These are phyloP conservation scores for Picus viridis DNA, from an alignment of 2,797 vertebrate genomes.

Conservation along the genomic window DNA sequence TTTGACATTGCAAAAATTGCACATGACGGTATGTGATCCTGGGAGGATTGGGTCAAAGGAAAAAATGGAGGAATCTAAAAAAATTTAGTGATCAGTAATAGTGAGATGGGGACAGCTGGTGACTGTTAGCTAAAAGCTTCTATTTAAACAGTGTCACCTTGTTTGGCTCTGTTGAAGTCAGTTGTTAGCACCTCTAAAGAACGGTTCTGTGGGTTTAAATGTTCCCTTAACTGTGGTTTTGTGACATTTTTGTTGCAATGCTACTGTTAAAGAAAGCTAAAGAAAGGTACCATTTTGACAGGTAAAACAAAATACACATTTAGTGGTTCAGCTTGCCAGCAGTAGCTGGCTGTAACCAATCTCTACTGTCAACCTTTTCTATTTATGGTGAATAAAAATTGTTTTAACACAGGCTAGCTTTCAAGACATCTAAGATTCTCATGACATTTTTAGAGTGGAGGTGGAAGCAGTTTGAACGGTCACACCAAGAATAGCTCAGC, in stretches of 20 bases:
- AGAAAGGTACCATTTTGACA: background rate
- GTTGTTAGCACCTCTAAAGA: background rate
- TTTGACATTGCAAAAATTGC: background rate
- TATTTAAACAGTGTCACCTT: background rate
- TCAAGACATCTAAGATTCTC: background rate
- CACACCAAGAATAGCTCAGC: background rate
- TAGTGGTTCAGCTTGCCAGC: background rate
- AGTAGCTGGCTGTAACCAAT: background rate
- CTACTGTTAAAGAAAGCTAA: background rate
- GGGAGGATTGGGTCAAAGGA: background rate
- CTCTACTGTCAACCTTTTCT: background rate
- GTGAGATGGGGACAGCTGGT: background rate
- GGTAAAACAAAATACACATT: accelerated
- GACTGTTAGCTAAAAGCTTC: background rate
- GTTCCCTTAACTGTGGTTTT: background rate
- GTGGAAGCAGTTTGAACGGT: accelerated
- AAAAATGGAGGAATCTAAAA: background rate
- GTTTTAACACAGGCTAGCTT: background rate
- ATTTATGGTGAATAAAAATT: background rate
- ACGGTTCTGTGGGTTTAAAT: background rate
- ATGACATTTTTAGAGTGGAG: background rate
- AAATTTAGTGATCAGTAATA: background rate
- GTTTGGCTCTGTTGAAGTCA: background rate
- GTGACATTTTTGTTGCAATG: background rate
- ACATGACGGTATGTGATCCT: background rate